Evolutionary conservation across 1,140 invertebrate genomes (phyloP).

Genomic region (Cherax destructor): DNA sequence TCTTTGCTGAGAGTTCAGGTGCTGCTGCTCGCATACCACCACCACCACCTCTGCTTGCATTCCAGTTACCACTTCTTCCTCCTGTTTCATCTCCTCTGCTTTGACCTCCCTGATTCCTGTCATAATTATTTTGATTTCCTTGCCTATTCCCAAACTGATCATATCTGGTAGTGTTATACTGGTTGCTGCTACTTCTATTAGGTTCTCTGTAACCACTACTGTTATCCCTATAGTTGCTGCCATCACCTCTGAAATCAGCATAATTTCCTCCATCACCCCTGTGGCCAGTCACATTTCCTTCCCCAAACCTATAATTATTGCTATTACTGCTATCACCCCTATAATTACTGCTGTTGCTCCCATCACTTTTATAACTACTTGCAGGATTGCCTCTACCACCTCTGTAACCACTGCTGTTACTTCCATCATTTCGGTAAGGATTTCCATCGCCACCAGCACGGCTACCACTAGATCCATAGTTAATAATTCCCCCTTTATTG

Average conservation of each 20-base stretch:
- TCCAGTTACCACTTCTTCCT: slow-evolving; percentile 29
- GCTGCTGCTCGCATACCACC: neutral
- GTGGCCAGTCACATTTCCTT: neutral
- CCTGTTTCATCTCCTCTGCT: slow-evolving; percentile 3
- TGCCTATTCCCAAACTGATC: slow-evolving; percentile 38
- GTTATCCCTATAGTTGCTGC: neutral
- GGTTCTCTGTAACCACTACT: neutral
- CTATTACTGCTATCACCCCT: slow-evolving; percentile 12
- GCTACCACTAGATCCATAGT: neutral
- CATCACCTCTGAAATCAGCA: neutral
- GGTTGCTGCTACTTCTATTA: neutral
- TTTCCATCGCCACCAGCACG: neutral
- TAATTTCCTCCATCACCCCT: neutral
- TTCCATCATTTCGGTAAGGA: slow-evolving; percentile 1
- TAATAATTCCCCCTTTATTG: neutral
- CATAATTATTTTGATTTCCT: slow-evolving; percentile 7
- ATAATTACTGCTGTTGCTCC: slow-evolving; percentile 20
- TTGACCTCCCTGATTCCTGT: neutral
- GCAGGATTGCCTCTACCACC: slow-evolving; percentile 28
- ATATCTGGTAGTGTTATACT: slow-evolving; percentile 23
- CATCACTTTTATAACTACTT: slow-evolving; percentile 22
- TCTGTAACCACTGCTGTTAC: slow-evolving; percentile 20
- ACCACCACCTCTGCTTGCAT: neutral
- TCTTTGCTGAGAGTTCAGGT: slow-evolving; percentile 19
- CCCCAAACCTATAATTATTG: slow-evolving; percentile 7